phyloP scores from a whole-genome alignment of 2,888 invertebrate species.

The Apodemia zela region DNA sequence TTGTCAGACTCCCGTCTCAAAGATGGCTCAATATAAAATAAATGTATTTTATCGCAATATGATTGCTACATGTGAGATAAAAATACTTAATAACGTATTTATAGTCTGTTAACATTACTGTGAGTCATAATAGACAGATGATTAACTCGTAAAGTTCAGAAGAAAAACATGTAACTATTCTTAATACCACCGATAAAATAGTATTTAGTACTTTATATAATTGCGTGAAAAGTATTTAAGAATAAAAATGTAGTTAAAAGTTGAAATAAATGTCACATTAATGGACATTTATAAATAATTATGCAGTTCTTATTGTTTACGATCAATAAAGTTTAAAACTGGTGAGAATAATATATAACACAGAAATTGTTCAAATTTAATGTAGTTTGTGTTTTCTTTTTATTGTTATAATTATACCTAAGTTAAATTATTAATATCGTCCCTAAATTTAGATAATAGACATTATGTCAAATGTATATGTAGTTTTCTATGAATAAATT shows the following conservation, averaged over 20 bases:
- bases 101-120: constrained; percentile 9
- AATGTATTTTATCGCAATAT: constrained; percentile 10
- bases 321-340: neutral
- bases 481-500: too few relatives aligned
- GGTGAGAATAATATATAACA: neutral
- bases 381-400: neutral
- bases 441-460: too few relatives aligned
- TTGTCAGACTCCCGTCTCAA: neutral
- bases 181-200: neutral
- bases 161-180: constrained; percentile 9
- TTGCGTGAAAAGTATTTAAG: neutral
- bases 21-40: constrained; percentile 10
- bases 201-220: constrained; percentile 7
- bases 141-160: constrained; percentile 10
- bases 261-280: constrained; percentile 1
- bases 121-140: constrained; percentile 10
- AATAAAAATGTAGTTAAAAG: neutral
- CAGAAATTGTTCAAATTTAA: neutral
- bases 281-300: neutral
- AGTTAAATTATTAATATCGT: too few relatives aligned
- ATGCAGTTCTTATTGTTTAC: neutral
- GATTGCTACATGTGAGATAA: constrained; percentile 8
- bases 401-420: too few relatives aligned
- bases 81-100: constrained; percentile 8
- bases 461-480: too few relatives aligned